Percentiles rank a stretch among this genome's conserved stretches.
Conservation (phyloP, 2,888 invertebrate species). For the Pristionchus entomophagus region DNA sequence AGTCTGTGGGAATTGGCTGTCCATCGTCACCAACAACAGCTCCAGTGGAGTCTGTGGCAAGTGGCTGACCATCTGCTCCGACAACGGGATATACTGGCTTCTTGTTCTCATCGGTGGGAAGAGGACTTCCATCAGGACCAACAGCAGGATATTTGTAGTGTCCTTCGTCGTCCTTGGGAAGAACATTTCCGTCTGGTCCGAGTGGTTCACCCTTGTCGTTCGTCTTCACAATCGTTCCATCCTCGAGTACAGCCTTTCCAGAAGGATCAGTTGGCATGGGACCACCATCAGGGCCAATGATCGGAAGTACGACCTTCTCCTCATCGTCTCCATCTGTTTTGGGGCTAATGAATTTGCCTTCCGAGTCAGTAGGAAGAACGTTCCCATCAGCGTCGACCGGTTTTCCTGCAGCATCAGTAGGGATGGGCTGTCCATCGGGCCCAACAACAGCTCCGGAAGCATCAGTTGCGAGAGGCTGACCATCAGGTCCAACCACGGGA, state of each 20-base stretch:
- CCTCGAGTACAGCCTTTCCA: slow-evolving; percentile 57
- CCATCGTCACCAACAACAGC: slow-evolving; percentile 49
- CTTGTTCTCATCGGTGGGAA: slow-evolving; percentile 53
- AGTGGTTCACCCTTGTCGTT: slow-evolving; percentile 44
- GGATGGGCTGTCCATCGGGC: slow-evolving; percentile 48
- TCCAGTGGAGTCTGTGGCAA: slow-evolving; percentile 54
- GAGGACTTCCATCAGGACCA: slow-evolving; percentile 52
- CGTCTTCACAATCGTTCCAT: slow-evolving; percentile 48
- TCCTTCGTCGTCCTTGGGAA: slow-evolving; percentile 61
- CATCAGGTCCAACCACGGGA: slow-evolving; percentile 33
- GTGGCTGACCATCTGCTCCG: slow-evolving; percentile 56
- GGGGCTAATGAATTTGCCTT: slow-evolving; percentile 51
- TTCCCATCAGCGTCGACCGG: slow-evolving; percentile 53
- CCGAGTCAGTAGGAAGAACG: slow-evolving; percentile 55
- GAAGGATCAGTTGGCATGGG: slow-evolving; percentile 56
- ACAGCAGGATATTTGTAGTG: slow-evolving; percentile 49
- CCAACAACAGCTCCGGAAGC: slow-evolving; percentile 36
- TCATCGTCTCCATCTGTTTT: slow-evolving; percentile 51
- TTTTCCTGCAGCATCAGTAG: slow-evolving; percentile 55
- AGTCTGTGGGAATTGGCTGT: slow-evolving; percentile 54
- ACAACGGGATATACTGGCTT: slow-evolving; percentile 54
- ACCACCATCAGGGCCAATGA: slow-evolving; percentile 56
- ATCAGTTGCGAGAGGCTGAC: slow-evolving; percentile 22
- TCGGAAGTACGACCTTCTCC: slow-evolving; percentile 50
- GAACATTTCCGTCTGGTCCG: slow-evolving; percentile 55